phyloP scores from a whole-genome alignment of 2,888 invertebrate species.

The Drosophila lacicola region DNA sequence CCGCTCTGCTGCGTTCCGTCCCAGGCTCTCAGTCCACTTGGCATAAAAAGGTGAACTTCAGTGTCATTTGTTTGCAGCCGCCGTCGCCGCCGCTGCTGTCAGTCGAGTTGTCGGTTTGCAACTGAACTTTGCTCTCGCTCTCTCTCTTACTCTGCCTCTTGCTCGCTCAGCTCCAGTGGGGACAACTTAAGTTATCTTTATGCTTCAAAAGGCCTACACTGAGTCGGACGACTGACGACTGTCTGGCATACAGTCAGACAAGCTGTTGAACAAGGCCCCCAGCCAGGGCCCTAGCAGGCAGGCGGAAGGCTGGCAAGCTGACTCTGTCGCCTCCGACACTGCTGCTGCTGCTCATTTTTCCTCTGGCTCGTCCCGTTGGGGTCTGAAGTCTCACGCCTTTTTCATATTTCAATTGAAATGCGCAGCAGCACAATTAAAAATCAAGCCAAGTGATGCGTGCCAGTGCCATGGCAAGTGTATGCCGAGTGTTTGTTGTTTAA shows the following conservation, averaged over 20 bases:
- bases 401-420: conserved; percentile 67
- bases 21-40: conserved; percentile 36
- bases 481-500: conserved; percentile 62
- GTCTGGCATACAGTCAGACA: conserved; percentile 59
- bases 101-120: conserved; percentile 51
- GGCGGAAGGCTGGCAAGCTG: background rate
- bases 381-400: conserved; percentile 38
- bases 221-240: conserved; percentile 46
- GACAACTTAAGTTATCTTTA: conserved; percentile 73
- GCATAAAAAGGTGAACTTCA: conserved; percentile 69
- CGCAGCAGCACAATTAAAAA: conserved; percentile 71
- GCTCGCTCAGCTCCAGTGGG: conserved; percentile 52
- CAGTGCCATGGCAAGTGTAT: conserved; percentile 55
- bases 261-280: conserved; percentile 50
- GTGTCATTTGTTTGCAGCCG: conserved; percentile 66
- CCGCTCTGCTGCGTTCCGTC: background rate
- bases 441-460: conserved; percentile 66
- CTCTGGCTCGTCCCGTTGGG: conserved; percentile 41
- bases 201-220: conserved; percentile 71
- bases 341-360: conserved; percentile 5
- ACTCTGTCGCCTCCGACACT: conserved; percentile 5
- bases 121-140: conserved; percentile 48
- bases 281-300: conserved; percentile 16
- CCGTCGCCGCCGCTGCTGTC: conserved; percentile 18
- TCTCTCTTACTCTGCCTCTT: background rate